Base-by-base conservation (phyloP, 2,888 invertebrate genomes). In the Heliconius cydno region DNA sequence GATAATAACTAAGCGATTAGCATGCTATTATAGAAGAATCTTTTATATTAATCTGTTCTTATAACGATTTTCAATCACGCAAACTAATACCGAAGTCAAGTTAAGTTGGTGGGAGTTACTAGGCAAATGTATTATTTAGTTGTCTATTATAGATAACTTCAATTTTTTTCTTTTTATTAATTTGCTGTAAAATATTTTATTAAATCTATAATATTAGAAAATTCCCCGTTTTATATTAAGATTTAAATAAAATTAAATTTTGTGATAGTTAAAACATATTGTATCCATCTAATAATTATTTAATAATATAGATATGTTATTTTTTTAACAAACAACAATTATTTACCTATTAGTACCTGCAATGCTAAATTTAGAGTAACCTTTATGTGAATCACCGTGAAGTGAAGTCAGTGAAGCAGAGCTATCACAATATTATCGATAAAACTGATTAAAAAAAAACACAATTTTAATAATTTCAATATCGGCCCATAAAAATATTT, bases 41-140 rank as follows among this genome's bases (percentile, higher is more conserved):
- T n/a, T 41, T 67, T n/a, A 75, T 46, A 60, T 41, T 74, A 75
- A 75, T 75, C 75, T 75, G 41, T 65, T 63, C 74, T 79, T 13
- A 41, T 79, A 79, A 75, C 46, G n/a, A 63, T 68, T 75, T 74
- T 6, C 6, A 75, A 67, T 75, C 74, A 79, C 79, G 79, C 73
- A 70, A 74, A 68, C 28, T 22, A 28, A 13, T 46, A 28, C 7
- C 22, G 65, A 46, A 22, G 41, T 19, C 46, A 13, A 28, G 41
- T 57, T 4, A 60, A 15, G 3, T 60, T 60, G 60, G 34, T 57
- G 22, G 34, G 15, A 73, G n/a, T 73, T 60, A 15, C 41, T 41
- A 25, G 25, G 25, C 41, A 41, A 41, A 46, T 6, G 12, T 34
- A 34, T 22, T n/a, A n/a, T n/a, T n/a, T n/a, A n/a, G n/a, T n/a